phyloP scores from a whole-genome alignment of 1,140 invertebrate species.

The Zophobas morio region DNA sequence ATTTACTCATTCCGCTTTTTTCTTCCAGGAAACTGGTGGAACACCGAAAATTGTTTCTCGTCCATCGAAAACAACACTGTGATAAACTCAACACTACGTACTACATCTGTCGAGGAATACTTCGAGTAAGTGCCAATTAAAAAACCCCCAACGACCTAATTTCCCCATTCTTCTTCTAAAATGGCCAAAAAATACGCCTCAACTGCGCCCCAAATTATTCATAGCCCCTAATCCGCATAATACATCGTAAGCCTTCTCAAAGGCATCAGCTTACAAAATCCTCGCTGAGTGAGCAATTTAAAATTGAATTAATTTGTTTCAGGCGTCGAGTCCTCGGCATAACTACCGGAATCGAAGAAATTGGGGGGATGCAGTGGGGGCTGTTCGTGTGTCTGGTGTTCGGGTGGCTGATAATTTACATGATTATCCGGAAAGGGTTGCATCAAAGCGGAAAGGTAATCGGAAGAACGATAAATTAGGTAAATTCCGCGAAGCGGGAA shows the following conservation, averaged over 20 bases:
- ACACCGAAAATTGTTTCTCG: slow-evolving; percentile 68
- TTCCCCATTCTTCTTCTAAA: no score
- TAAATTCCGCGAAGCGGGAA: neutral
- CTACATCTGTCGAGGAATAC: slow-evolving; percentile 76
- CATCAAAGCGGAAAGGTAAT: slow-evolving; percentile 83
- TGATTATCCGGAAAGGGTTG: slow-evolving; percentile 80
- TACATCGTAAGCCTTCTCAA: neutral
- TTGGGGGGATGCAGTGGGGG: slow-evolving; percentile 80
- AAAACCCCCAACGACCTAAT: neutral
- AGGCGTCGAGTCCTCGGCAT: slow-evolving; percentile 72
- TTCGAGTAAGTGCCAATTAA: slow-evolving; percentile 72
- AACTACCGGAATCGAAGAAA: slow-evolving; percentile 74
- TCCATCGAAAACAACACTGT: slow-evolving; percentile 43
- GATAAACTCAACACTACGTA: slow-evolving; percentile 55
- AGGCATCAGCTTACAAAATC: neutral
- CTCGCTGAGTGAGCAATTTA: neutral
- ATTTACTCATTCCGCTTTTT: neutral
- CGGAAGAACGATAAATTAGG: neutral
- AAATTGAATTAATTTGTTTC: slow-evolving; percentile 47
- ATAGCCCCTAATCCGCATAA: no score
- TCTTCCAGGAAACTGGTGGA: slow-evolving; percentile 74
- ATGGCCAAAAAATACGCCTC: neutral
- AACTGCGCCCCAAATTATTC: no score
- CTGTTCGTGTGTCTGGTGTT: slow-evolving; percentile 77
- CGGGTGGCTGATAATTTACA: slow-evolving; percentile 81